Evolutionary conservation across 2,797 vertebrate genomes (phyloP).

Genomic region (Tauraco hartlaubi): DNA sequence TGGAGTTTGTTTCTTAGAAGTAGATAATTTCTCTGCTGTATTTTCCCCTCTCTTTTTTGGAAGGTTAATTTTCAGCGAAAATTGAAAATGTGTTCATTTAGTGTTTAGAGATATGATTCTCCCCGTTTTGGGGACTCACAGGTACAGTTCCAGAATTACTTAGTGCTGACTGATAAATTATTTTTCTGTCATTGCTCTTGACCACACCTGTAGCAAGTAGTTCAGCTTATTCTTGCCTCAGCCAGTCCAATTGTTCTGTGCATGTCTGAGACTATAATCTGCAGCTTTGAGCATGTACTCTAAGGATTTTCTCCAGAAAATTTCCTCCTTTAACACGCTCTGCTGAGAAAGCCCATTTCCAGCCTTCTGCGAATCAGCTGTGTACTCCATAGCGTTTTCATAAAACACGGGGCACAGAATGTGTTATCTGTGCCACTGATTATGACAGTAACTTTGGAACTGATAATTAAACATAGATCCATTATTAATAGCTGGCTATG

Average conservation of each 20-base stretch:
- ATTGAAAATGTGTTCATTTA: background rate
- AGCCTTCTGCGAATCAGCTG: background rate
- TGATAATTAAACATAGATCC: conserved; percentile 26
- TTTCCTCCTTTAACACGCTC: background rate
- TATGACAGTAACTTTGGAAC: background rate
- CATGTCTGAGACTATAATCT: background rate
- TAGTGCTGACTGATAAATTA: background rate
- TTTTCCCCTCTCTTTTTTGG: background rate
- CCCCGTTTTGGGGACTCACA: background rate
- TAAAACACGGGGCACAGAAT: background rate
- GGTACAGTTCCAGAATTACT: background rate
- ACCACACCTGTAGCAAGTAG: background rate
- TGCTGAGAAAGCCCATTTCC: background rate
- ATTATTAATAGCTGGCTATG: background rate
- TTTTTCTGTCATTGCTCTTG: background rate
- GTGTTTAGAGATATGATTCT: background rate
- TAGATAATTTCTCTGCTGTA: background rate
- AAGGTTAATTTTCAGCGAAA: background rate
- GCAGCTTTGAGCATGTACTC: background rate
- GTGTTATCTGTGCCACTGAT: background rate
- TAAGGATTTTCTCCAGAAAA: conserved; percentile 8
- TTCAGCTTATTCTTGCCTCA: background rate
- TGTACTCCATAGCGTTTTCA: background rate
- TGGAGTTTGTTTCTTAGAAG: background rate
- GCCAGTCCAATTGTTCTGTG: background rate